Conservation (phyloP, 1,140 invertebrate genomes). For the Atopsyche davidsoni region DNA sequence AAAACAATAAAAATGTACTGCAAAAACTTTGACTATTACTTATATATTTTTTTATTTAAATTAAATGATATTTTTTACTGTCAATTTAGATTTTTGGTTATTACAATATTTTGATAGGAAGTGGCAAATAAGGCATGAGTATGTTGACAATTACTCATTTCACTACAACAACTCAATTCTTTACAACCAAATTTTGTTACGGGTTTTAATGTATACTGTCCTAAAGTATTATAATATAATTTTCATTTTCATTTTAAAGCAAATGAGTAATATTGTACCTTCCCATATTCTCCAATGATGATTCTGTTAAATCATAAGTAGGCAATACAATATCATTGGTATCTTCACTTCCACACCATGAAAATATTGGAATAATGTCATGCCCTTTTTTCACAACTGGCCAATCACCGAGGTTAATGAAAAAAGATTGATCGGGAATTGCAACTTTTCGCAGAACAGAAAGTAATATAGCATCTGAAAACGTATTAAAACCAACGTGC, state of each 20-base stretch:
- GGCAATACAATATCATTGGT: constrained; percentile 88
- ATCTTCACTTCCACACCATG: constrained; percentile 89
- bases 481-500: constrained; percentile 95
- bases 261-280: constrained; percentile 50
- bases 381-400: constrained; percentile 60
- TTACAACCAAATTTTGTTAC: too few relatives aligned
- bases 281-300: constrained; percentile 85
- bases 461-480: constrained; percentile 82
- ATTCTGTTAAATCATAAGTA: constrained; percentile 92
- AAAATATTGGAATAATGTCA: constrained; percentile 77
- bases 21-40: too few relatives aligned
- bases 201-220: too few relatives aligned
- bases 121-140: too few relatives aligned
- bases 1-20: too few relatives aligned
- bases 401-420: constrained; percentile 95
- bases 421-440: constrained; percentile 85
- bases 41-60: too few relatives aligned
- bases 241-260: not conserved
- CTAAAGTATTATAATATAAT: not conserved
- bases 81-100: too few relatives aligned
- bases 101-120: too few relatives aligned
- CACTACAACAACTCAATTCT: too few relatives aligned
- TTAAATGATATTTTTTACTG: too few relatives aligned
- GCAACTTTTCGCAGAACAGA: constrained; percentile 77
- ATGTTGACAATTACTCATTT: too few relatives aligned